Evolutionary conservation across 37 sponge, comb jelly and placozoan species (phyloP).

Genomic region (Beroe forskalii): DNA sequence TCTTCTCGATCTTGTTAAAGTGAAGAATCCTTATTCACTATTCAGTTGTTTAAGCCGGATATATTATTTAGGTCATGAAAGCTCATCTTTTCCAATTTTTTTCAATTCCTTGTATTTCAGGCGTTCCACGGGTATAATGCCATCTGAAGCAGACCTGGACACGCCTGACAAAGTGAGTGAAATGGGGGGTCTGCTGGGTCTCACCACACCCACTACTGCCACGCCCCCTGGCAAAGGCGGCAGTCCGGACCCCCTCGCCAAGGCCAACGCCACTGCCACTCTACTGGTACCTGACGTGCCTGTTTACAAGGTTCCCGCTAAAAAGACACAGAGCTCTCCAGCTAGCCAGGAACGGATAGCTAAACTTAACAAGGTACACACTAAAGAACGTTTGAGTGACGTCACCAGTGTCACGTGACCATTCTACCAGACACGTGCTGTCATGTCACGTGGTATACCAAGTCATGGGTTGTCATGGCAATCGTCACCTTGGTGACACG

Average conservation of each 20-base stretch:
- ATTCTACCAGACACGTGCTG: background rate
- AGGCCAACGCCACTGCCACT: background rate
- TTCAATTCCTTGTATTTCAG: too few relatives aligned
- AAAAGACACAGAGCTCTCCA: background rate
- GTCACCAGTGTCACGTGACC: background rate
- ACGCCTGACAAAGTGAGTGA: slow-evolving; percentile 33
- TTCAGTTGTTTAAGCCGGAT: too few relatives aligned
- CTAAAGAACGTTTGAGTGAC: too few relatives aligned
- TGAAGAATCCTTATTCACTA: too few relatives aligned
- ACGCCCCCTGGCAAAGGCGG: too few relatives aligned
- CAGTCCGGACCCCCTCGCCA: background rate
- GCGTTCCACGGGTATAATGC: slow-evolving; percentile 24
- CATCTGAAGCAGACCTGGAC: slow-evolving; percentile 41
- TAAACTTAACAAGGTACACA: slow-evolving; percentile 35
- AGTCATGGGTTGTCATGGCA: background rate
- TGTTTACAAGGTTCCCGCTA: slow-evolving; percentile 17
- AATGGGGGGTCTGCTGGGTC: background rate
- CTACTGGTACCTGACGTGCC: slow-evolving; percentile 9
- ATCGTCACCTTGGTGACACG: background rate
- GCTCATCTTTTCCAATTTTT: too few relatives aligned
- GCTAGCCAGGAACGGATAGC: background rate
- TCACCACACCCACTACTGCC: background rate
- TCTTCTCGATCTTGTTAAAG: too few relatives aligned
- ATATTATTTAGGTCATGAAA: too few relatives aligned
- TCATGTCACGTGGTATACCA: too few relatives aligned